These are phyloP conservation scores for Agriopis aurantiaria DNA, from an alignment of 2,888 invertebrate species.

Conservation along the genomic window DNA sequence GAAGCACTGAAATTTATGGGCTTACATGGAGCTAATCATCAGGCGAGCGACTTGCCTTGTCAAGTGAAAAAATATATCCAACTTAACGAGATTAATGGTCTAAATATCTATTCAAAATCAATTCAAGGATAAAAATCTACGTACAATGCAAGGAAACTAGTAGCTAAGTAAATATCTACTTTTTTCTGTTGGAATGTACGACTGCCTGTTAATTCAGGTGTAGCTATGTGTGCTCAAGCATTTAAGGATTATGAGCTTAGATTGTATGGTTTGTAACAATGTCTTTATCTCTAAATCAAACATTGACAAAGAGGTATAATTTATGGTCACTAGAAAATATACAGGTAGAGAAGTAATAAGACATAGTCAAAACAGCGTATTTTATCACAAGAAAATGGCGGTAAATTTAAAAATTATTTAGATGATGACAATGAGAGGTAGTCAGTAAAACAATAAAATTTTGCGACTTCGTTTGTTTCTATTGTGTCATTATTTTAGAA, in stretches of 20 bases:
- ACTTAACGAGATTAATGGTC: no score
- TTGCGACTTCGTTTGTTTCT: no score
- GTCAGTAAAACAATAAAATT: no score
- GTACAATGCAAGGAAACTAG: neutral
- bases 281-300: conserved; percentile 38
- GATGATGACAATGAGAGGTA: no score
- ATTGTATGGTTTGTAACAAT: conserved; percentile 33
- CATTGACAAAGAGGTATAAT: conserved; percentile 34
- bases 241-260: conserved; percentile 34
- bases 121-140: conserved; percentile 13
- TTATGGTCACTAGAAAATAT: conserved; percentile 24
- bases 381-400: no score
- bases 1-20: neutral
- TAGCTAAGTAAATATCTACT: conserved; percentile 7
- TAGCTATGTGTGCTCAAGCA: conserved; percentile 12
- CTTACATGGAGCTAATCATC: no score
- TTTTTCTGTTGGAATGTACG: conserved; percentile 16
- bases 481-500: no score
- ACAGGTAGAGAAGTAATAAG: neutral
- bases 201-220: conserved; percentile 5
- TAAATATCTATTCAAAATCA: neutral
- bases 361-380: no score
- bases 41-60: no score
- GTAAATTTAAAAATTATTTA: no score
- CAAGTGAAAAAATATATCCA: no score